Evolutionary conservation across 2,888 invertebrate species (phyloP).

Genomic region (Andricus curvator): DNA sequence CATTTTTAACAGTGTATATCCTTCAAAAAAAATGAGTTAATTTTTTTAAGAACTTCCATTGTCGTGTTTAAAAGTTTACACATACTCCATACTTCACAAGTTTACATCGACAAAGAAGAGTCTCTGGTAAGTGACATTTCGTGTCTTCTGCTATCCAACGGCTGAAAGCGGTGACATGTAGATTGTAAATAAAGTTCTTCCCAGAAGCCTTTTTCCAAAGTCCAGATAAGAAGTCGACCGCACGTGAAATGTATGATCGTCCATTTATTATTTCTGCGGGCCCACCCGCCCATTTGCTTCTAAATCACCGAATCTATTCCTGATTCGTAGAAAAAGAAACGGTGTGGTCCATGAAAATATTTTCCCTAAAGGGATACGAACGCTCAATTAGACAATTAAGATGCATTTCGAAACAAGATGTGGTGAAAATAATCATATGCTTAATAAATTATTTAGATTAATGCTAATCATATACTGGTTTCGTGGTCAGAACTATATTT

Average conservation of each 20-base stretch:
- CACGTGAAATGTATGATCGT: conserved; percentile 32
- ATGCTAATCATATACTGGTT: neutral
- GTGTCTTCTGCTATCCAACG: conserved; percentile 34
- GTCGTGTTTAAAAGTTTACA: conserved; percentile 19
- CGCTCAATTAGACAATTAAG: neutral
- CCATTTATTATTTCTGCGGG: conserved; percentile 35
- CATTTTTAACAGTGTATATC: no score
- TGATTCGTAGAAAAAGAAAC: neutral
- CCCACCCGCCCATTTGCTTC: conserved; percentile 15
- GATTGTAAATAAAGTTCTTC: conserved; percentile 41
- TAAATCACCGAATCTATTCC: conserved; percentile 22
- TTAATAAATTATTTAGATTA: neutral
- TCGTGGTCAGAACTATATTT: neutral
- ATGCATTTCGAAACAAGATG: neutral
- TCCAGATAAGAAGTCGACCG: conserved; percentile 36
- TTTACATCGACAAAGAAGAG: conserved; percentile 14
- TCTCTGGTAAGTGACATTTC: conserved; percentile 37
- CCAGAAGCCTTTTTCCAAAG: conserved; percentile 32
- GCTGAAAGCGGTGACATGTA: conserved; percentile 32
- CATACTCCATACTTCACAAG: neutral
- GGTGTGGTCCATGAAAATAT: conserved; percentile 1
- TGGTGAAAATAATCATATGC: neutral
- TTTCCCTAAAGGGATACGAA: neutral
- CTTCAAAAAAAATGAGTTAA: neutral
- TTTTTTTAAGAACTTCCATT: conserved; percentile 14